Base-by-base conservation (phyloP, 2,888 invertebrate species). In the Hyalella azteca region DNA sequence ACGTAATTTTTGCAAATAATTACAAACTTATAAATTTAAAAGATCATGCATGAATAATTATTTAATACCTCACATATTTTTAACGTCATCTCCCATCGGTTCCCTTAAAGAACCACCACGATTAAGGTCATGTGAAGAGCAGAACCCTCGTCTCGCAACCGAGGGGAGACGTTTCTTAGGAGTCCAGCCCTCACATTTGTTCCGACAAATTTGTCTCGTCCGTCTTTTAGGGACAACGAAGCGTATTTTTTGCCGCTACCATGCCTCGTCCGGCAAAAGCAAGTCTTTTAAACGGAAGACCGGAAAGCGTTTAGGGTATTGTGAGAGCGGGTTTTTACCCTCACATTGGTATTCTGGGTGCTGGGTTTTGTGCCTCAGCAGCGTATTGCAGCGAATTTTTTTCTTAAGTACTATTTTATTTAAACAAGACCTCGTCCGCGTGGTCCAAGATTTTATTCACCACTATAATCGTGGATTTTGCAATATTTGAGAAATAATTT, bases 211-310 rank as follows among this genome's bases (percentile, higher is more conserved):
- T 54, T 54, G 54, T 54, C 54, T 54, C 54, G 54, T 54, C 54
- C 54, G 54, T 54, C 54, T 54, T 54, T 54, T 54, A 54, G 54
- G 54, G 54, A 54, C 54, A 54, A 54, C 54, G 54, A 22, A 22
- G 22, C 54, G 54, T 54, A 54, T 54, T 54, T 54, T 54, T 54
- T 54, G 26, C 54, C 54, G 15, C 22, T 54, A 7, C 15, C 29
- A 26, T 54, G 29, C 54, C 54, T 22, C 3, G n/a, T n/a, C 54
- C 29, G 4, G 54, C 54, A 54, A 54, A 54, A 54, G 54, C 54
- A 26, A 54, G 22, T 4, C 54, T 54, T 54, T 54, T 54, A 26
- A 54, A 22, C 54, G 22, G 22, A 11, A 54, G 54, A 22, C 29
- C 54, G 54, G 54, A 22, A 54, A 54, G 13, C 54, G 54, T 29